phyloP scores from a whole-genome alignment of 1,140 invertebrate genomes.

The Elymnias hypermnestra region DNA sequence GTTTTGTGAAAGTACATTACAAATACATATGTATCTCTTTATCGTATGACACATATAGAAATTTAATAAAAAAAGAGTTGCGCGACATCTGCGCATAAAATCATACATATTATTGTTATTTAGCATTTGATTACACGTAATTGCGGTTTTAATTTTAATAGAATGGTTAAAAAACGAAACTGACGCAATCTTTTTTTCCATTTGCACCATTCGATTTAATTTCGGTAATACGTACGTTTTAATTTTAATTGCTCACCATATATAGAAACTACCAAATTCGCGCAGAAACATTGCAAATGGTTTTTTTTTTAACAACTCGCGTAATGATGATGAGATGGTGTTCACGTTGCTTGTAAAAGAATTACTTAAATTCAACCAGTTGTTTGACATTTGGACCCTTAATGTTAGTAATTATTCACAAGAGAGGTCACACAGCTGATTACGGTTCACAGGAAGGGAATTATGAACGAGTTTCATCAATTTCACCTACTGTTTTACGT shows the following conservation, averaged over 20 bases:
- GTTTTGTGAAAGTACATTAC: too few species aligned
- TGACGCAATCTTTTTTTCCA: neutral
- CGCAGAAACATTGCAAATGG: slow-evolving; percentile 6
- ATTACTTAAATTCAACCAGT: slow-evolving; percentile 27
- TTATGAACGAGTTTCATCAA: slow-evolving; percentile 5
- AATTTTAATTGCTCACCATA: slow-evolving; percentile 2
- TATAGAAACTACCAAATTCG: slow-evolving; percentile 4
- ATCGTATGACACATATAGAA: too few species aligned
- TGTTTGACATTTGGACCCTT: slow-evolving; percentile 31
- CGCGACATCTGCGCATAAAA: neutral
- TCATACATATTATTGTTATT: neutral
- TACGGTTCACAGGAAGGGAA: slow-evolving; percentile 13
- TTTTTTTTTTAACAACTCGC: slow-evolving; percentile 35
- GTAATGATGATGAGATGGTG: slow-evolving; percentile 28
- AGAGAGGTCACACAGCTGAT: slow-evolving; percentile 23
- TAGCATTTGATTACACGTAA: neutral
- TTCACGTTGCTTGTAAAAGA: slow-evolving; percentile 24
- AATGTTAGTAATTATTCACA: slow-evolving; percentile 21
- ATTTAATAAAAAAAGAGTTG: too few species aligned
- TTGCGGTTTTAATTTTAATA: neutral
- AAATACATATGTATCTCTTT: too few species aligned
- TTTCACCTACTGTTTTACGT: too few species aligned
- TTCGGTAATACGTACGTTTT: slow-evolving; percentile 1
- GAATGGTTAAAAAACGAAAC: neutral
- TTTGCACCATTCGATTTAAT: slow-evolving; percentile 1